Base-by-base conservation (phyloP, 1,140 invertebrate species). In the Hylaeus volcanicus region DNA sequence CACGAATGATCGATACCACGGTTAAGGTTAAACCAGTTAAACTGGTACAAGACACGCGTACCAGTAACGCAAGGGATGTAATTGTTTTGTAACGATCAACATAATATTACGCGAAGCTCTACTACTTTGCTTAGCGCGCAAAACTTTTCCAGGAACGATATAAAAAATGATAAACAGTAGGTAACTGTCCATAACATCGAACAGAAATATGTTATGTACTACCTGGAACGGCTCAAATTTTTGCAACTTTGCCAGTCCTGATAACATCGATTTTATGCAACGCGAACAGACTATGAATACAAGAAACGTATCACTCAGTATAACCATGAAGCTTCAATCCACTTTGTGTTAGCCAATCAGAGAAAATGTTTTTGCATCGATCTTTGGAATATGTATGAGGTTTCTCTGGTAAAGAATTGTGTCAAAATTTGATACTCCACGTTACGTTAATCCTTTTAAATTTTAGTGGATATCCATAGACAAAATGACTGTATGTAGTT, bases 1-100 rank as follows among this genome's bases (percentile, higher is more conserved):
- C 73, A n/a, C 2, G 45, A 58, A 68, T 83, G 43, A 83, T 85
- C 84, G 78, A 85, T 81, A 81, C 41, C 15, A 68, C 51, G 37
- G 51, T 56, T 64, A 39, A 6, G 41, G 9, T 78, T 61, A 26
- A 26, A 26, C 26, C 26, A 26, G 26, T 26, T 26, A 26, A 26
- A 26, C 26, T 26, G 26, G 26, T 60, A 4, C 12, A 77, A 26
- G 8, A 71, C n/a, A 14, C 45, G 48, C 51, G 63, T 71, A 12
- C 14, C 41, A 61, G 4, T 41, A 9, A 71, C 1, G 3, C 5
- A 45, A 65, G 5, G 12, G 39, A 53, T 2, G 43, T 39, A 48
- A 26, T 74, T 65, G 53, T 5, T 12, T 58, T 41, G 15, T 5
- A 4, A 56, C 5, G 12, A 53, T 15, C 4, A 2, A 15, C 8